Percentiles rank a stretch among this genome's conserved stretches.
Evolutionary conservation across 2,888 invertebrate genomes (phyloP).

Genomic region (Protodeltote pygarga): DNA sequence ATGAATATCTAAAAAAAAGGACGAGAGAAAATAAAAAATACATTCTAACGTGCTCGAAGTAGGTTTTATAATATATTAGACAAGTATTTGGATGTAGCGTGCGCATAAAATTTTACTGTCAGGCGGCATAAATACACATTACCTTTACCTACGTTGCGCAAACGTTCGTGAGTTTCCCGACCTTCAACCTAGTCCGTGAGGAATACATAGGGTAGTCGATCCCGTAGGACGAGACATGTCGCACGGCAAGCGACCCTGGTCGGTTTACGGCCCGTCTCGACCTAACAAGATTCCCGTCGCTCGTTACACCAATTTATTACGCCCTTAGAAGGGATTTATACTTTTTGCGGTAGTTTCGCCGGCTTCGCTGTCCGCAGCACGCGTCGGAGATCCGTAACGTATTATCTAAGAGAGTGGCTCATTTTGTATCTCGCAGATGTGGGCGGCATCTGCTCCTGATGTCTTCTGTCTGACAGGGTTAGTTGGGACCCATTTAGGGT

Average conservation of each 20-base stretch:
- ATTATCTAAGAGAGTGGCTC: slow-evolving; percentile 41
- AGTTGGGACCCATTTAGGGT: slow-evolving; percentile 14
- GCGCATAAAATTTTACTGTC: slow-evolving; percentile 46
- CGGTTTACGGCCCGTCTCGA: slow-evolving; percentile 64
- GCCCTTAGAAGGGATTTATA: slow-evolving; percentile 76
- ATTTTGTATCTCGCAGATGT: slow-evolving; percentile 40
- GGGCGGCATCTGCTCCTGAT: slow-evolving; percentile 37
- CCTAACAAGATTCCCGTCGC: slow-evolving; percentile 71
- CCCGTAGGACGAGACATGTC: slow-evolving; percentile 17
- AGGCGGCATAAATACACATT: slow-evolving; percentile 42
- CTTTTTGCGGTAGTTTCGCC: slow-evolving; percentile 65
- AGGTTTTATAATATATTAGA: slow-evolving; percentile 31
- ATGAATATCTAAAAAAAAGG: slow-evolving; percentile 5
- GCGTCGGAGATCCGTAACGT: slow-evolving; percentile 32
- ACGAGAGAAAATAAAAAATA: slow-evolving; percentile 21
- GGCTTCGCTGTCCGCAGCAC: slow-evolving; percentile 52
- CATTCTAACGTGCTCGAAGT: slow-evolving; percentile 11
- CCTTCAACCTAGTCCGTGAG: slow-evolving; percentile 36
- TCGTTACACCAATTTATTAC: slow-evolving; percentile 78
- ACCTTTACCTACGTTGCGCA: slow-evolving; percentile 12
- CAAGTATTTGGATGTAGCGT: slow-evolving; percentile 28
- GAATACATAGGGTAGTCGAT: background rate
- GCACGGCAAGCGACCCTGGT: slow-evolving; percentile 14
- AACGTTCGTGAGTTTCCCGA: slow-evolving; percentile 34
- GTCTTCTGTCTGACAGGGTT: slow-evolving; percentile 27